Base-by-base conservation (phyloP, 2,888 invertebrate genomes). In the Acleris emargana region DNA sequence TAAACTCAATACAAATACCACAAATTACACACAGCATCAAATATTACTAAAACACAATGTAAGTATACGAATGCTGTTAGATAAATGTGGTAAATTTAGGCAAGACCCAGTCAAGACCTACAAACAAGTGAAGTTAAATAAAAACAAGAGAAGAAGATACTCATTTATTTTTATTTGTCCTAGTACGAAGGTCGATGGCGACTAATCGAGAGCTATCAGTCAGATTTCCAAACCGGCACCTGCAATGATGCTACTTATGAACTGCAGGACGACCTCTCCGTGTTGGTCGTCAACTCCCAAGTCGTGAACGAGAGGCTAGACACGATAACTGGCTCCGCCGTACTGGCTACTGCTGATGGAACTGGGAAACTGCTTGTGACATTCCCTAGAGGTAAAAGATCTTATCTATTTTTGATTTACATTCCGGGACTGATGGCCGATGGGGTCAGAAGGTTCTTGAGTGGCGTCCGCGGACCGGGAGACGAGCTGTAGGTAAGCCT, bases 351-450 rank as follows among this genome's bases (percentile, higher is more conserved):
- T 0, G 93, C 93, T 72, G 95, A 95, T 75, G 88, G 89, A 1
- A 89, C 87, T 58, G 95, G 93, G 62, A 89, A 93, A 16, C 91
- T 95, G 0, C 89, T 93, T 0, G 95, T 95, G 82, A 93, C 93
- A 16, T 95, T 95, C 77, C 88, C 88, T 17, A 91, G 94, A 69
- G 83, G 93, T 77, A 70, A 57, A 18, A 22, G 3, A 18, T 13
- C 3, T n/a, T 49, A 5, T 62, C 11, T 55, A 6, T 13, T 38
- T 13, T 3, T 4, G 3, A 13, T 38, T 25, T 25, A 25, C 6
- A n/a, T n/a, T n/a, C n/a, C n/a, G n/a, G n/a, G n/a, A n/a, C n/a
- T n/a, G n/a, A n/a, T n/a, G n/a, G n/a, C n/a, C n/a, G n/a, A n/a
- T n/a, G n/a, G n/a, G n/a, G n/a, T n/a, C n/a, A n/a, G n/a, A n/a